Conservation (phyloP, 2,888 invertebrate species). For the Clivina fossor region DNA sequence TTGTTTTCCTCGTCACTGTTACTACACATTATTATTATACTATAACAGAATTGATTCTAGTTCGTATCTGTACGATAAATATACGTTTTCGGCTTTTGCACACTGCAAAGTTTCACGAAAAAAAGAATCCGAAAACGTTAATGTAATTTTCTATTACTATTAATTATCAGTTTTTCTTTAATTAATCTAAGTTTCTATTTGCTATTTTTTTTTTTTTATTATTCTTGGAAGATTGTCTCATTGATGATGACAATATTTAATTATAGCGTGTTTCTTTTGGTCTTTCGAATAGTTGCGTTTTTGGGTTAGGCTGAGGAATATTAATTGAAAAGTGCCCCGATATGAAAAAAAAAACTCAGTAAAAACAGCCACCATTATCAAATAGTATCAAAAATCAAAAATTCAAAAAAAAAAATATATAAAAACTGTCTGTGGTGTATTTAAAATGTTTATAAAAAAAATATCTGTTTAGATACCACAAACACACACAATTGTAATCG, state of each 20-base stretch:
- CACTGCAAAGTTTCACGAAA: too few species aligned
- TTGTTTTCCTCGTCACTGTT: too few species aligned
- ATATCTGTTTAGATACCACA: conserved; percentile 30
- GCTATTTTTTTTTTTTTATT: conserved; percentile 25
- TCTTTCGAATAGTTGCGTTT: conserved; percentile 9
- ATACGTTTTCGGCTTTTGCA: too few species aligned
- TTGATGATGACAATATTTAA: conserved; percentile 16
- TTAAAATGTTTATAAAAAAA: conserved; percentile 31
- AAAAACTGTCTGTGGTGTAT: conserved; percentile 33
- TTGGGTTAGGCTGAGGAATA: conserved; percentile 31
- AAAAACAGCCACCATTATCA: conserved; percentile 24
- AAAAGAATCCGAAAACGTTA: conserved; percentile 5
- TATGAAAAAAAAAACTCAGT: conserved; percentile 2
- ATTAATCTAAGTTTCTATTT: conserved; percentile 28
- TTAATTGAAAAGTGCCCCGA: conserved; percentile 20
- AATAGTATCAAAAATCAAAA: conserved; percentile 26
- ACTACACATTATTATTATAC: too few species aligned
- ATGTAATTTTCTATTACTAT: conserved; percentile 8
- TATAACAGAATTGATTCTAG: too few species aligned
- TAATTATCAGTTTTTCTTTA: not conserved
- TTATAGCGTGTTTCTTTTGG: conserved; percentile 16
- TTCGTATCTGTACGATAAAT: too few species aligned
- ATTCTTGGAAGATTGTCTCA: conserved; percentile 3
- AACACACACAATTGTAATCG: conserved; percentile 30
- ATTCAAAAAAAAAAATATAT: conserved; percentile 26